Conservation (phyloP, 2,797 vertebrate genomes). For the Garrulus glandarius region DNA sequence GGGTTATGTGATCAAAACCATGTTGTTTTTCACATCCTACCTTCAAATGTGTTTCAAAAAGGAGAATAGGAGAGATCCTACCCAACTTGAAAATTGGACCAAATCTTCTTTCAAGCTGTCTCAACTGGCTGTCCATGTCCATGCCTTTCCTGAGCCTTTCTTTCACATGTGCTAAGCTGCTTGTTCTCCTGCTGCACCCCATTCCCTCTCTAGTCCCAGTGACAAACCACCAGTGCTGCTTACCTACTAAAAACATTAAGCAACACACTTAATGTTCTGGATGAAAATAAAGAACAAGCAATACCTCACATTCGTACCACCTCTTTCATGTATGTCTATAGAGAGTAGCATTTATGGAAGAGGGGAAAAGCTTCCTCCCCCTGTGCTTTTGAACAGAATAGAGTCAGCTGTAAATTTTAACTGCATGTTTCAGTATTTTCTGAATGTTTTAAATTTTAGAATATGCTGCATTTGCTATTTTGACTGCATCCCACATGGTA, state of each 20-base stretch:
- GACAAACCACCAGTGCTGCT: slow-evolving; percentile 1
- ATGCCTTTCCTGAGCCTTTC: slow-evolving; percentile 12
- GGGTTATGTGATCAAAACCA: not conserved
- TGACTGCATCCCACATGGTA: not conserved
- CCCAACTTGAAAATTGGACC: slow-evolving; percentile 18
- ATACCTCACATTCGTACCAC: not conserved
- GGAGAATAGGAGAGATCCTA: not conserved
- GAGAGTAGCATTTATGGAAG: not conserved
- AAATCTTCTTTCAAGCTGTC: slow-evolving; percentile 45
- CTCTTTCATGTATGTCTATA: not conserved
- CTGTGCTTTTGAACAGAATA: not conserved
- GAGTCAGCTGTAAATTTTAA: not conserved
- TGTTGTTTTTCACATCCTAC: not conserved
- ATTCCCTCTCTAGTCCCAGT: not conserved
- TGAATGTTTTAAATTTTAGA: not conserved
- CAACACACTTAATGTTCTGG: slow-evolving; percentile 43
- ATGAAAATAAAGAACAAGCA: slow-evolving; percentile 10
- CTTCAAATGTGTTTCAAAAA: not conserved
- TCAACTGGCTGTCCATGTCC: not conserved
- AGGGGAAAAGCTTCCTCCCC: not conserved
- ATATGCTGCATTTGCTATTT: not conserved
- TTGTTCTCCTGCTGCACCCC: not conserved
- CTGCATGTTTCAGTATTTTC: slow-evolving; percentile 19
- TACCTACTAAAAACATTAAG: slow-evolving; percentile 45
- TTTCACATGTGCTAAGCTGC: not conserved